A percentile compares a stretch with the other conserved stretches of the same genome.
phyloP scores from a whole-genome alignment of 2,888 invertebrate genomes.

The Chloroclysta siterata region DNA sequence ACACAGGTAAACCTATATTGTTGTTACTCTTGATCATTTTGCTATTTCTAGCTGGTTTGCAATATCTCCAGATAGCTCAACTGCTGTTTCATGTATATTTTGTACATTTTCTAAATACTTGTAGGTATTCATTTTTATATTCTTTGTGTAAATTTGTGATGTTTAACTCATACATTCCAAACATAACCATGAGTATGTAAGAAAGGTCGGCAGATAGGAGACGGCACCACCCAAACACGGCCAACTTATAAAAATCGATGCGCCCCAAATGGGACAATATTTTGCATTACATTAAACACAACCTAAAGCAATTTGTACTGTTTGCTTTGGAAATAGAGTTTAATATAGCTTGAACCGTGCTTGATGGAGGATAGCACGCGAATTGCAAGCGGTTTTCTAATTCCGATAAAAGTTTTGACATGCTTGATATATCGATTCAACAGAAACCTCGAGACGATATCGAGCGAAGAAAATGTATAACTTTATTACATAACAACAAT shows the following conservation, averaged over 20 bases:
- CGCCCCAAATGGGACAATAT: conserved; percentile 56
- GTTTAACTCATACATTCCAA: not conserved
- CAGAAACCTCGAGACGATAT: conserved; percentile 23
- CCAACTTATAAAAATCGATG: conserved; percentile 65
- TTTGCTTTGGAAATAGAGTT: conserved; percentile 34
- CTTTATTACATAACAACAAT: not conserved
- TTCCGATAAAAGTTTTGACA: conserved; percentile 43
- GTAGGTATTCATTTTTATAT: too few relatives aligned
- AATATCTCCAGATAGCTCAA: too few relatives aligned
- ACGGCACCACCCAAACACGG: conserved; percentile 47
- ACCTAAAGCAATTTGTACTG: conserved; percentile 30
- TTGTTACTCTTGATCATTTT: too few relatives aligned
- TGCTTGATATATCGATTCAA: conserved; percentile 37
- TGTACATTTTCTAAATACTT: too few relatives aligned
- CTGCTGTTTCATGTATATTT: too few relatives aligned
- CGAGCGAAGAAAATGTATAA: not conserved
- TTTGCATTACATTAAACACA: conserved; percentile 45
- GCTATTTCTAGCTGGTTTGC: too few relatives aligned
- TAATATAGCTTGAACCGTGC: conserved; percentile 21
- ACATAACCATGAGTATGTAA: not conserved
- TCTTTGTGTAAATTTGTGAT: too few relatives aligned
- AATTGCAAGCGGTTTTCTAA: conserved; percentile 46
- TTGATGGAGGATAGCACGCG: conserved; percentile 50
- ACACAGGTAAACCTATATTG: too few relatives aligned
- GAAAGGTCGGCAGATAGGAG: conserved; percentile 14